Evolutionary conservation across 2,888 invertebrate species (phyloP), one percentile per base, ranked within the genome.

Genomic region (Lasius fuliginosus): DNA sequence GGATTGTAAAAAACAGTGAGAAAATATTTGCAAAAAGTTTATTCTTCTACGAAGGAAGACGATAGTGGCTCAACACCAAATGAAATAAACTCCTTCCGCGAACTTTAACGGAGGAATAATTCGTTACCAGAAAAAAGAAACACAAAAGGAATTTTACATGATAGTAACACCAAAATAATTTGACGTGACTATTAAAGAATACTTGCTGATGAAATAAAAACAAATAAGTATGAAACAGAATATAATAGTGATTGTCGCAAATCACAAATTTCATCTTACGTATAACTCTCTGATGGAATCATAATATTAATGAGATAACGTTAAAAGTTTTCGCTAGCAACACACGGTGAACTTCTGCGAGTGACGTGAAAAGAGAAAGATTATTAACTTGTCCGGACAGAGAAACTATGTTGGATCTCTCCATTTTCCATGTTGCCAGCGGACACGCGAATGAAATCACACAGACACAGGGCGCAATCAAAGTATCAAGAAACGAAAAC

Each of bases 341-440:
- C 79, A 81, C 46, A 73, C 79, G 58, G 56, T 36, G 56, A 88
- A 88, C 83, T 85, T 86, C 89, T 89, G 89, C 89, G 77, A 77
- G 86, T 89, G 89, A 89, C 89, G 85, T 87, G 86, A 15, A 76
- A 85, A 83, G 89, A 86, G 85, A 83, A 82, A 87, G 89, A 87
- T 89, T 87, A 89, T 89, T 89, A 89, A 89, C 85, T 89, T 89
- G 89, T 89, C 89, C 82, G 85, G 27, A 60, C 68, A n/a, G 67
- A 62, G 74, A 83, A 89, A 33, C 82, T 73, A 71, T 75, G 85
- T 75, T 77, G 65, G 56, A 85, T 77, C 79, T 81, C 79, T 81
- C 71, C 73, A 84, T 84, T 89, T 86, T 84, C 89, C 81, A 69
- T 53, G 86, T 74, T 86, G 83, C 87, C 88, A 75, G 86, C 67